Base-by-base conservation (phyloP, 1,140 invertebrate species). In the Bombus pascuorum region DNA sequence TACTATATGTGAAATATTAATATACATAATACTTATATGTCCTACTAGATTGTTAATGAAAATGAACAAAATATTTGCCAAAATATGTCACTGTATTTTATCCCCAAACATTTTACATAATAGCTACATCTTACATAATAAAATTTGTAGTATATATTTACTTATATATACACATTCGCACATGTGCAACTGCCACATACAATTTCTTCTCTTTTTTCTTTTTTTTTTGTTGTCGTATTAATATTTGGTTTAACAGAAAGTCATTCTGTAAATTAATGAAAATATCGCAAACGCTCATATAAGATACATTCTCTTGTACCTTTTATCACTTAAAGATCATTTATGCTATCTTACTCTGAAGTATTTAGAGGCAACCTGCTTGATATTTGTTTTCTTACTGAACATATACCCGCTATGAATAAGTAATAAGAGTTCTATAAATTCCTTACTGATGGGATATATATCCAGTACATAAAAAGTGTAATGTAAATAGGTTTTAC, bases 1-100 rank as follows among this genome's bases (percentile, higher is more conserved):
- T 85, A 80, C 66, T 71, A 76, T 86, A 83, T 75, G 70, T 59
- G 13, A 13, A 18, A 75, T 71, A 77, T 39, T 53, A 53, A 53
- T 53, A 53, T 53, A 18, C 47, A 53, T 8, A 53, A 53, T 22
- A 22, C 47, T 53, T 53, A 39, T 65, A 37, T n/a, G 76, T 22
- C 3, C 13, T 53, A 10, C 10, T 47, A 78, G 18, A 28, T 34
- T 44, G 42, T 13, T 42, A 73, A 83, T 57, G n/a, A 77, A 22
- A 84, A 65, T 76, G 28, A 83, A 79, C 32, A 65, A 73, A 34
- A 15, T 22, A 59, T 91, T 89, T 94, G 93, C 92, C 91, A 94
- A 94, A 94, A 94, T 94, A 94, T 92, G 83, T 93, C 81, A 91
- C 85, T 94, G 90, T 94, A 93, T 94, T 93, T 92, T 94, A 93